Base-by-base conservation (phyloP, 2,888 invertebrate species). In the Mythimna loreyi region DNA sequence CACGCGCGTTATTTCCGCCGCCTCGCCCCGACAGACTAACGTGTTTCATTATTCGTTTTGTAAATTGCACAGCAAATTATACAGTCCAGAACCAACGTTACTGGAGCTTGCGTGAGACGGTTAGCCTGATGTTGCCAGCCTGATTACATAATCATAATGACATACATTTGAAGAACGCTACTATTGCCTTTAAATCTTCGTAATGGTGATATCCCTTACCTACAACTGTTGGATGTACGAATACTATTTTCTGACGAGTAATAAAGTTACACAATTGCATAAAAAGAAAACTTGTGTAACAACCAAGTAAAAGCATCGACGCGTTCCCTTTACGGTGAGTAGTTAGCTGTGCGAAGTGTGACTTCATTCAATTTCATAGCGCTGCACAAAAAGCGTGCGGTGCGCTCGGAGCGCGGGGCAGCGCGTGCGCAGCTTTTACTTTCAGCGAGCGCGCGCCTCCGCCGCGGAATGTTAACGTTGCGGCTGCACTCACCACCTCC, bases 381-480 rank as follows among this genome's bases (percentile, higher is more conserved):
- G 50, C 47, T 63, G 52, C 57, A 71, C 78, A 78, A 78, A 78
- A 80, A 75, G 64, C 9, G 58, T 59, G 65, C 5, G 40, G 16
- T 19, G 45, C 67, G 53, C 60, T 47, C 2, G 33, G 62, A 16
- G 21, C 25, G 25, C 43, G 40, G 57, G 56, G 53, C 60, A 7
- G 52, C 45, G 16, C 45, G 65, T 55, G 67, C 60, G 8, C 13
- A 47, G 83, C 78, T 83, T 78, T 78, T 75, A 78, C 78, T 83
- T 83, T 83, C 78, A 49, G 77, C 67, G 47, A 19, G 52, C 68
- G 55, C 58, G 58, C 30, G 40, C 19, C 61, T 57, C 58, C 50
- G 59, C 36, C 30, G 40, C 7, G 65, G 75, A 61, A 75, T 77
- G 56, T 57, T 45, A 50, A 63, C 52, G 47, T 16, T 28, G 62